Evolutionary conservation across 2,113 vertebrate species (phyloP).

Genomic region (Pristiophorus japonicus): DNA sequence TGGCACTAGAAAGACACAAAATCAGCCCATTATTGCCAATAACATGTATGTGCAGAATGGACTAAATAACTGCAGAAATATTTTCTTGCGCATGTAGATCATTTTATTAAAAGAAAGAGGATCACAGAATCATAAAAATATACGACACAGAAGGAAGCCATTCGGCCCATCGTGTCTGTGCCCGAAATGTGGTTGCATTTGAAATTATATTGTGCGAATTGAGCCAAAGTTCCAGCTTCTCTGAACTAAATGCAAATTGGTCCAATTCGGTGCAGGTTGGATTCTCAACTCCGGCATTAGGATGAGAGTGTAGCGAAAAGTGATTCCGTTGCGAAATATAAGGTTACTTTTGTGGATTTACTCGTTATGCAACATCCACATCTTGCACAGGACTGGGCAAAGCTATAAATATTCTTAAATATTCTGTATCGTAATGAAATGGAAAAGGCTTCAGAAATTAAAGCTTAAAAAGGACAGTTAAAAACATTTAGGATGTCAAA

Average conservation of each 20-base stretch:
- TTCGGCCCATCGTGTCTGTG: too few relatives aligned
- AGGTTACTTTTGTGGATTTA: background rate
- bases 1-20: background rate
- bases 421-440: background rate
- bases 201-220: background rate
- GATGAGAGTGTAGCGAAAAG: background rate
- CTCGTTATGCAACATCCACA: background rate
- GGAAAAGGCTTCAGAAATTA: background rate
- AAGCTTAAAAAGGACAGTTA: background rate
- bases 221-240: too few relatives aligned
- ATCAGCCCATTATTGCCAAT: background rate
- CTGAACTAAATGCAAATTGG: background rate
- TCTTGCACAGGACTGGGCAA: background rate
- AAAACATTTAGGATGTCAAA: background rate
- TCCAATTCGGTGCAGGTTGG: background rate
- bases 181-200: background rate
- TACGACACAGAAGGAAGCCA: too few relatives aligned
- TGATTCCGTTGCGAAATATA: background rate
- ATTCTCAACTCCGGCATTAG: background rate
- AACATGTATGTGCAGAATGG: too few relatives aligned
- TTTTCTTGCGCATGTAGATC: background rate
- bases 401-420: background rate
- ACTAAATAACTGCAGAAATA: too few relatives aligned
- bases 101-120: background rate
- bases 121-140: too few relatives aligned